Evolutionary conservation across 2,888 invertebrate genomes (phyloP).

Genomic region (Lissonota sp.): DNA sequence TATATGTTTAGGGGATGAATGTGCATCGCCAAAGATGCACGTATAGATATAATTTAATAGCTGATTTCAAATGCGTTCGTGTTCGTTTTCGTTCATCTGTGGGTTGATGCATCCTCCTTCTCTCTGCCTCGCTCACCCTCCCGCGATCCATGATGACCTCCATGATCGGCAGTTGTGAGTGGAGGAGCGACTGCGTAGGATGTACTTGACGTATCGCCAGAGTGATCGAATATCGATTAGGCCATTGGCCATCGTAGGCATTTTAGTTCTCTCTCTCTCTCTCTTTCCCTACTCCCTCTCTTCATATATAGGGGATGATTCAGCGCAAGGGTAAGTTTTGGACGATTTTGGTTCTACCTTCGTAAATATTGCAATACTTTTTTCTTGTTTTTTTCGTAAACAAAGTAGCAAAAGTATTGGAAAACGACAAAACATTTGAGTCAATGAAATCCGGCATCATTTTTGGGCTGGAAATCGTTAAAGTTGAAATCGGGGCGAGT

Average conservation of each 20-base stretch:
- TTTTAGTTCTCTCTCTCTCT: slow-evolving; percentile 39
- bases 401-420: too few species aligned
- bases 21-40: slow-evolving; percentile 12
- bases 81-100: slow-evolving; percentile 42
- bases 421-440: too few species aligned
- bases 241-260: slow-evolving; percentile 61
- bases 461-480: too few species aligned
- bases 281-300: slow-evolving; percentile 33
- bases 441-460: too few species aligned
- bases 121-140: slow-evolving; percentile 29
- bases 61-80: slow-evolving; percentile 45
- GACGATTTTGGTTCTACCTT: too few species aligned
- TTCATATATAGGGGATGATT: background rate
- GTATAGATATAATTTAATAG: slow-evolving; percentile 50
- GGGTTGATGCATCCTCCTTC: slow-evolving; percentile 20
- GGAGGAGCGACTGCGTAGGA: slow-evolving; percentile 74
- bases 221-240: slow-evolving; percentile 82
- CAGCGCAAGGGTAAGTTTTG: too few species aligned
- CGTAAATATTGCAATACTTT: too few species aligned
- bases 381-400: too few species aligned
- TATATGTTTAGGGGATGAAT: slow-evolving; percentile 19
- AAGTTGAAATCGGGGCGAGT: too few species aligned
- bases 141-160: slow-evolving; percentile 23
- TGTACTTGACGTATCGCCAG: slow-evolving; percentile 81
- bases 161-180: slow-evolving; percentile 60